These are phyloP conservation scores for Pipistrellus pygmaeus DNA, from an alignment of 2,797 vertebrate species.

Conservation along the genomic window DNA sequence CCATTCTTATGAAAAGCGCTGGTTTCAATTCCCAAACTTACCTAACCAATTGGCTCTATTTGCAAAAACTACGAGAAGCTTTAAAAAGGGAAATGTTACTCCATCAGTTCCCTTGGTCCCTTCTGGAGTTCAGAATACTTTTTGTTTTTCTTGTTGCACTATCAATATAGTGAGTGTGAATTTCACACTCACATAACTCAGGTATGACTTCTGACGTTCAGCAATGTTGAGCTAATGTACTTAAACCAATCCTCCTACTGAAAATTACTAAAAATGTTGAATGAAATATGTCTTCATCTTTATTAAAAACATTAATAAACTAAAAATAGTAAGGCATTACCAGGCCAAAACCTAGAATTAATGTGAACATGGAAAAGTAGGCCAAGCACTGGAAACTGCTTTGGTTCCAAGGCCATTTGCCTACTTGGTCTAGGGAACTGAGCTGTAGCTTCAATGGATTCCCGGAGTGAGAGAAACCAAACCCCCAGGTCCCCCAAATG, in stretches of 20 bases:
- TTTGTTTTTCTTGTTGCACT: neutral
- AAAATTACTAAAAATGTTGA: conserved; percentile 50
- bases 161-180: neutral
- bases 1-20: neutral
- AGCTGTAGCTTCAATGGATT: neutral
- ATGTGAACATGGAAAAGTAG: conserved; percentile 10
- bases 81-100: neutral
- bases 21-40: neutral
- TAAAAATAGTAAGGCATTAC: conserved; percentile 40
- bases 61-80: neutral
- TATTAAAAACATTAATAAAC: conserved; percentile 53
- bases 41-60: neutral
- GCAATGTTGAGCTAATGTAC: neutral
- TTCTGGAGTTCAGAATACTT: neutral
- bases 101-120: neutral
- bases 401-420: conserved; percentile 43
- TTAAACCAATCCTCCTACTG: neutral
- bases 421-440: conserved; percentile 14
- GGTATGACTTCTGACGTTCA: neutral
- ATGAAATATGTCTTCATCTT: conserved; percentile 56
- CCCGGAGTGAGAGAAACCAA: neutral
- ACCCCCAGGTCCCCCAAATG: neutral
- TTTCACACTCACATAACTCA: neutral
- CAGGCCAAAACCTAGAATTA: conserved; percentile 50
- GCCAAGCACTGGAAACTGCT: neutral